These are phyloP conservation scores for Palythoa grandiflora DNA, from an alignment of 92 coral and sea anemone genomes.

Conservation along the genomic window DNA sequence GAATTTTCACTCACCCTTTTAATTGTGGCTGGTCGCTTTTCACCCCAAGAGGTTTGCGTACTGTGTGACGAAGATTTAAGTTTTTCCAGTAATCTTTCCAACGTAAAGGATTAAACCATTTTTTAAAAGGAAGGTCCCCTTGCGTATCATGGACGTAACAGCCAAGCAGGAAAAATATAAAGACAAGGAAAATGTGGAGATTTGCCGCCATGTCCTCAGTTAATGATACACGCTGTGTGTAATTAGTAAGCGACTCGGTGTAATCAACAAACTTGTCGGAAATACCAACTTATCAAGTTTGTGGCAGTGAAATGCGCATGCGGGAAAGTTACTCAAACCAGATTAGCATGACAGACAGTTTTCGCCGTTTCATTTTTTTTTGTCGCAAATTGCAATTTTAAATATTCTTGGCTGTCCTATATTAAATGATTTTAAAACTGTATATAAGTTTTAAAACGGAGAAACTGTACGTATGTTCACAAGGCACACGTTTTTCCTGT, in stretches of 20 bases:
- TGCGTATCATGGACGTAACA: not conserved
- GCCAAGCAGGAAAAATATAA: not conserved
- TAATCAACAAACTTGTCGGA: not conserved
- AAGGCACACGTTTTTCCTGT: no score
- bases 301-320: not conserved
- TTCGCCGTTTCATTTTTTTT: no score
- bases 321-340: not conserved
- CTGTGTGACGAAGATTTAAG: slow-evolving; percentile 11
- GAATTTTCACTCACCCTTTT: slow-evolving; percentile 20
- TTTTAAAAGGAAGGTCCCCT: not conserved
- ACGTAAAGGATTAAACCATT: slow-evolving; percentile 34
- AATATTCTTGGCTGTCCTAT: no score
- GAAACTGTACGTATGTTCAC: no score
- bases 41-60: slow-evolving; percentile 31
- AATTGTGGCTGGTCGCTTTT: slow-evolving; percentile 42
- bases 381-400: no score
- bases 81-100: slow-evolving; percentile 40
- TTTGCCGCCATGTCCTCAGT: slow-evolving; percentile 30
- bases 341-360: no score
- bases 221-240: not conserved
- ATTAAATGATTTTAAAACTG: no score
- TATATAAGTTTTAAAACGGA: no score
- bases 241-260: not conserved
- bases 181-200: slow-evolving; percentile 19
- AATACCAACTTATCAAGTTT: not conserved